These are phyloP conservation scores for Bellardia bayeri DNA, from an alignment of 2,888 invertebrate genomes.

Conservation along the genomic window DNA sequence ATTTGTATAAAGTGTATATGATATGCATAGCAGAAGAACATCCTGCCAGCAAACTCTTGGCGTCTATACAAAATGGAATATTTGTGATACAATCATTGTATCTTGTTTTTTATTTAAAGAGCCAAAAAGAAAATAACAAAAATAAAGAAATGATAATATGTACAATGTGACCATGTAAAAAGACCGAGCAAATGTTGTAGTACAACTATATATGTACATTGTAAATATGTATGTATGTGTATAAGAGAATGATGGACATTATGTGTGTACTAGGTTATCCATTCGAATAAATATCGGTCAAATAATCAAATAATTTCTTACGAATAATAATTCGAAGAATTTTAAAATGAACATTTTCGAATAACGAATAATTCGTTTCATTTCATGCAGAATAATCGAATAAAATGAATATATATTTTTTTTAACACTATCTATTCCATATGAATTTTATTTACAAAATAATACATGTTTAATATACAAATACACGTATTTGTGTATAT, in stretches of 20 bases:
- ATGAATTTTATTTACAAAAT: too few relatives aligned
- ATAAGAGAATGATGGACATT: conserved; percentile 5
- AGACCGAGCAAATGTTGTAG: conserved; percentile 5
- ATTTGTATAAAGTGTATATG: too few relatives aligned
- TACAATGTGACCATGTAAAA: conserved; percentile 52
- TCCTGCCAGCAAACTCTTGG: conserved; percentile 64
- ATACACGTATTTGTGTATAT: too few relatives aligned
- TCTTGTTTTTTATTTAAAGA: neutral
- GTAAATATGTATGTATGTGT: conserved; percentile 47
- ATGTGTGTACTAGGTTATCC: neutral
- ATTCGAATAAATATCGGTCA: too few relatives aligned
- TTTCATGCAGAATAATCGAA: too few relatives aligned
- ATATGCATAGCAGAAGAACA: conserved; percentile 26
- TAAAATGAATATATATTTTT: too few relatives aligned
- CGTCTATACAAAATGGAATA: conserved; percentile 58
- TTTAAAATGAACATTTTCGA: too few relatives aligned
- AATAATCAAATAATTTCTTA: too few relatives aligned
- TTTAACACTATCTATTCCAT: too few relatives aligned
- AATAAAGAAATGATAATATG: conserved; percentile 36
- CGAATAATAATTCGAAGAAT: too few relatives aligned
- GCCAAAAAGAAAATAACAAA: neutral
- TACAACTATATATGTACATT: conserved; percentile 37
- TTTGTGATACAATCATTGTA: conserved; percentile 42
- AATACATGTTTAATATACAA: too few relatives aligned
- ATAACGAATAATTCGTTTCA: too few relatives aligned